These are phyloP conservation scores for Gymnothorax reevesii DNA, from an alignment of 2,797 vertebrate genomes.

Conservation along the genomic window DNA sequence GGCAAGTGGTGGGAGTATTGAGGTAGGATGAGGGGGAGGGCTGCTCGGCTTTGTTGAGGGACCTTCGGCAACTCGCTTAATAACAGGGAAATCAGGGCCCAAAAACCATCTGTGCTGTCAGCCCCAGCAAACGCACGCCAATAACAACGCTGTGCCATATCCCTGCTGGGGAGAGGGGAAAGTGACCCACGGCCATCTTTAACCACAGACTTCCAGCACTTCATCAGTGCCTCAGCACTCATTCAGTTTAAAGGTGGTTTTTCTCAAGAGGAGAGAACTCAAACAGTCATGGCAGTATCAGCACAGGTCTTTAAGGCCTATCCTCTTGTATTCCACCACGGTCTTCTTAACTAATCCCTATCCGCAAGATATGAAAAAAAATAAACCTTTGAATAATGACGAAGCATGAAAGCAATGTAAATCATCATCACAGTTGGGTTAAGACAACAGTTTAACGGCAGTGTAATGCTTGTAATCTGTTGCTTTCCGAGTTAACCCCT, in stretches of 20 bases:
- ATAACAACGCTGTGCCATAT: neutral
- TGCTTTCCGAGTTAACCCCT: neutral
- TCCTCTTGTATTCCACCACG: neutral
- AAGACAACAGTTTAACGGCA: neutral
- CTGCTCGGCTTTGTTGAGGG: neutral
- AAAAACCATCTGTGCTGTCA: conserved; percentile 4
- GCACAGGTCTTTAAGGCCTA: neutral
- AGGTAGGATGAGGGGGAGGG: neutral
- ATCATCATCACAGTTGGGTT: neutral
- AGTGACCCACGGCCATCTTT: neutral
- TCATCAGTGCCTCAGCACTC: neutral
- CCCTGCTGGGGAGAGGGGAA: neutral
- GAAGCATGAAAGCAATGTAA: neutral
- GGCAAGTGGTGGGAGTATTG: conserved; percentile 17
- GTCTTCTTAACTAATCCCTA: neutral
- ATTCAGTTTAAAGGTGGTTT: neutral
- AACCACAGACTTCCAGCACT: neutral
- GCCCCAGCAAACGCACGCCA: neutral
- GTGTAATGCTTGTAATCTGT: neutral
- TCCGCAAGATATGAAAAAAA: neutral
- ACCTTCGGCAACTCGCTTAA: conserved; percentile 9
- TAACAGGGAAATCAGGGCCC: neutral
- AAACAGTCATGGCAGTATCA: neutral
- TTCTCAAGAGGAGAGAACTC: neutral
- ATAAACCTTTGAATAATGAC: neutral